These are phyloP conservation scores for Atrichornis clamosus DNA, from an alignment of 2,113 vertebrate genomes.

Conservation along the genomic window DNA sequence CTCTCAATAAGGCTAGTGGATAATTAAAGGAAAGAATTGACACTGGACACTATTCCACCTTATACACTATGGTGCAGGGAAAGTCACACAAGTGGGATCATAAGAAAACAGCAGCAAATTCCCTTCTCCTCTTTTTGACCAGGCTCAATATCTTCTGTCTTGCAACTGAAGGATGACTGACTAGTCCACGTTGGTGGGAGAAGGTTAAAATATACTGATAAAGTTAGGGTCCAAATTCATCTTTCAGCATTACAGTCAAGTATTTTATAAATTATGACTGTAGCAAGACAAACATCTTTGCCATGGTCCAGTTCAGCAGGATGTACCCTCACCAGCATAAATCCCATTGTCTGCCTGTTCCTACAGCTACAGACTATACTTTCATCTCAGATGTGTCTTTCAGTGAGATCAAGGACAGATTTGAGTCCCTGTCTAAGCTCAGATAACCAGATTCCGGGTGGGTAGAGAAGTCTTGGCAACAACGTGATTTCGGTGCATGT, in stretches of 20 bases:
- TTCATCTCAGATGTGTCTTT: background rate
- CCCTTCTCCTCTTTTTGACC: background rate
- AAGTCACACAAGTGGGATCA: background rate
- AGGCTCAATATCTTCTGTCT: background rate
- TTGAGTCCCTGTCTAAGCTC: background rate
- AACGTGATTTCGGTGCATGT: background rate
- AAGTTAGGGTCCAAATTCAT: background rate
- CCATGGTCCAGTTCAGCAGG: background rate
- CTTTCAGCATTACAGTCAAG: background rate
- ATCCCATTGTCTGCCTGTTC: background rate
- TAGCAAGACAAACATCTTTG: background rate
- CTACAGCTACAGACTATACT: background rate
- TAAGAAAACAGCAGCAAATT: constrained; percentile 4
- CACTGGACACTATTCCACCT: background rate
- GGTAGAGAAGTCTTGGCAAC: background rate
- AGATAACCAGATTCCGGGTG: background rate
- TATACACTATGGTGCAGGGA: background rate
- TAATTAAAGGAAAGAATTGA: constrained; percentile 37
- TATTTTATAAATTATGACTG: background rate
- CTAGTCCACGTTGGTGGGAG: background rate
- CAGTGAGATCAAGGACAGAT: background rate
- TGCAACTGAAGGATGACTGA: background rate
- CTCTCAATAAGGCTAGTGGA: background rate
- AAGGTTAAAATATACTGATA: background rate
- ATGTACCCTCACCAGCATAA: background rate